Evolutionary conservation across 2,797 vertebrate genomes (phyloP).

Genomic region (Labeo calbasu): DNA sequence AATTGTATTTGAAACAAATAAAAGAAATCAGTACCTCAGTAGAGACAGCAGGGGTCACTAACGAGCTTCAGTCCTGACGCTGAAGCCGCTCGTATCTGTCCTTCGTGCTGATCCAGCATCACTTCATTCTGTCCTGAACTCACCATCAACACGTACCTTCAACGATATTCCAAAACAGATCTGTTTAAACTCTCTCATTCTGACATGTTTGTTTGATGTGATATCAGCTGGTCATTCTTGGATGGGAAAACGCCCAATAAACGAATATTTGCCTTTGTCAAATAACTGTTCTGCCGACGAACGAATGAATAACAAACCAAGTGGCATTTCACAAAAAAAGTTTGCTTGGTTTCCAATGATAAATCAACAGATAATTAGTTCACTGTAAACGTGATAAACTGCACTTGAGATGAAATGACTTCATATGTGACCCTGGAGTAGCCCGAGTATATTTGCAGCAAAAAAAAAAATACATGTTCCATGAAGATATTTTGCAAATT

Average conservation of each 20-base stretch:
- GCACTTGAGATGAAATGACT: neutral
- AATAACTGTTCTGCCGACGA: neutral
- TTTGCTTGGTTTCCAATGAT: neutral
- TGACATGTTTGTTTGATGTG: no score
- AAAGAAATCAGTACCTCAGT: neutral
- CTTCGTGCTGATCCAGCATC: neutral
- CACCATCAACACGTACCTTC: no score
- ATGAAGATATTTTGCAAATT: no score
- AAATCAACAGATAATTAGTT: neutral
- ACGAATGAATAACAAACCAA: no score
- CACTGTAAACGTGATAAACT: neutral
- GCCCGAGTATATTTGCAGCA: no score
- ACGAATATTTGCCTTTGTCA: neutral
- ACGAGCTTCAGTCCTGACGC: constrained; percentile 19
- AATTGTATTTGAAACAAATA: neutral
- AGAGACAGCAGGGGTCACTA: constrained; percentile 48
- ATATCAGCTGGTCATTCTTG: no score
- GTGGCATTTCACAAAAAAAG: no score
- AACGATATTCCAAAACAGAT: no score
- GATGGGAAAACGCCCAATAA: no score
- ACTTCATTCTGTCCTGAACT: neutral
- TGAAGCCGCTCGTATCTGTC: constrained; percentile 11
- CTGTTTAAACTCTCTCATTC: no score
- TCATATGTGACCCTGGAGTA: neutral
- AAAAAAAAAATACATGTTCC: no score